phyloP scores from a whole-genome alignment of 2,113 vertebrate species.

The Myanophis thanlyinensis region DNA sequence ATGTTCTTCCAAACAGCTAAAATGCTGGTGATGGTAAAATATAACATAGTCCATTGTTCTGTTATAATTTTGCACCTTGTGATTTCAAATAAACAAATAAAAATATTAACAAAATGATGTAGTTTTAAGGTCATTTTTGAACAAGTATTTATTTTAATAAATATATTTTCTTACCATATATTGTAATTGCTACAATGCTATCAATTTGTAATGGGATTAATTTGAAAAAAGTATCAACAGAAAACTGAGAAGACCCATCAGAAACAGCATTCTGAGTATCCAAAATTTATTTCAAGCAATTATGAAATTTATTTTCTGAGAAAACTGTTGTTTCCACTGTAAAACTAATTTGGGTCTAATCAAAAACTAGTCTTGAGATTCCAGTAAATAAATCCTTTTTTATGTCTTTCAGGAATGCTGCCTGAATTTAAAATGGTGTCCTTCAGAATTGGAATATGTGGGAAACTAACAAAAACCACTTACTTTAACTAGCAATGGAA shows the following conservation, averaged over 20 bases:
- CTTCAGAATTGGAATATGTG: background rate
- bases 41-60: background rate
- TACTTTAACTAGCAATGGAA: background rate
- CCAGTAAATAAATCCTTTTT: background rate
- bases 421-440: background rate
- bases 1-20: background rate
- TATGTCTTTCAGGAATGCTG: background rate
- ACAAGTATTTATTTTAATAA: background rate
- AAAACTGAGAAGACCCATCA: background rate
- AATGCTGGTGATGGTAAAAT: background rate
- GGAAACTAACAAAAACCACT: background rate
- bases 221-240: background rate
- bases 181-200: conserved; percentile 27
- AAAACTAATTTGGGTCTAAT: background rate
- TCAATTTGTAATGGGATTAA: conserved; percentile 17
- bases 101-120: background rate
- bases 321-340: background rate
- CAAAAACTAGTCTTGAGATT: background rate
- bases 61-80: background rate
- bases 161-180: background rate
- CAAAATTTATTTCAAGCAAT: conserved; percentile 3
- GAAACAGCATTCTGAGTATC: background rate
- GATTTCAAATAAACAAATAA: background rate
- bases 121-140: conserved; percentile 1
- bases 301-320: conserved; percentile 17